Base-by-base conservation (phyloP, 2,888 invertebrate species). In the Melolontha melolontha region DNA sequence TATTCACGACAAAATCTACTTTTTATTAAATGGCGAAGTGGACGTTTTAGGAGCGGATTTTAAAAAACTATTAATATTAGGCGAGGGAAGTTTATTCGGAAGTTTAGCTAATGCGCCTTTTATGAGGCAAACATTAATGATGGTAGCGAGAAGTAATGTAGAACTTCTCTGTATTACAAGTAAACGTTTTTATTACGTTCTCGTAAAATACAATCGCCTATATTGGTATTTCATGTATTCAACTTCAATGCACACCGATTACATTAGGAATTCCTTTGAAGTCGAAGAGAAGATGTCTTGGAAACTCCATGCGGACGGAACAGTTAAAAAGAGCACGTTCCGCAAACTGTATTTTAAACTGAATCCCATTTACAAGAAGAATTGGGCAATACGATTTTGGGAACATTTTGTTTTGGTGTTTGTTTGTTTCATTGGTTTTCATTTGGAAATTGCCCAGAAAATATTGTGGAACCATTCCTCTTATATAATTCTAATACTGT, bases 121-220 rank as follows among this genome's bases (percentile, higher is more conserved):
- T 11, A 70, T 52, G 5, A 47, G 76, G n/a, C 74, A 75, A 67
- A 73, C 74, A 0, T 55, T 76, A 12, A 73, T 74, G 39, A 74
- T 75, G 72, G 75, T 76, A 2, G 76, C 76, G 5, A 73, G 71
- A 55, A 74, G 75, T 0, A 75, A 76, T 54, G 70, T 75, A 1
- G 74, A 75, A 64, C 64, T 74, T 2, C 51, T 76, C 39, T 51
- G 55, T 1, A 71, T 76, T 51, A n/a, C 42, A 8, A 74, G 66
- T 7, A 8, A 16, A 1, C 50, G 52, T 11, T 76, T 76, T 41
- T 68, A 75, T 55, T 10, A 64, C 17, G 64, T 76, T 6, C 42
- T 76, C 6, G 64, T 69, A 5, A 72, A 72, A 14, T 75, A 74
- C 47, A 42, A 64, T 2, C 39, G 29, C 0, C 67, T 74, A 17